phyloP scores from a whole-genome alignment of 2,888 invertebrate species.

The Malthinus flaveolus region DNA sequence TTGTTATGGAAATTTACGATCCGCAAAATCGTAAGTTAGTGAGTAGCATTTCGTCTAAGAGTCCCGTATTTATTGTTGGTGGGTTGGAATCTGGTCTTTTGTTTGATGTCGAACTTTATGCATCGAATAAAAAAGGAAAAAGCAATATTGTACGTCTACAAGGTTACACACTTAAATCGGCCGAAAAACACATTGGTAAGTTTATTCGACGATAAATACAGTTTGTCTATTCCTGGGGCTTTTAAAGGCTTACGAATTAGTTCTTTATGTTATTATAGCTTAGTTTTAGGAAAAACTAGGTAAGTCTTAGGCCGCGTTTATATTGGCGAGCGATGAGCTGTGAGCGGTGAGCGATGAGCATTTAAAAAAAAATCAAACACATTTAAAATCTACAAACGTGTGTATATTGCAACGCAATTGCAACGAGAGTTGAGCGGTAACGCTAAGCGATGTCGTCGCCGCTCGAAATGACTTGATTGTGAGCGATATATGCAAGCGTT shows the following conservation, averaged over 20 bases:
- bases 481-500: too few species aligned
- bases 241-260: not conserved
- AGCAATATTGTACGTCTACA: conserved; percentile 67
- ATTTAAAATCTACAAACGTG: too few species aligned
- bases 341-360: too few species aligned
- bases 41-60: conserved; percentile 61
- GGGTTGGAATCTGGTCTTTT: conserved; percentile 70
- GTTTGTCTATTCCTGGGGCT: not conserved
- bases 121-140: conserved; percentile 72
- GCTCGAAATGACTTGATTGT: too few species aligned
- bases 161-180: conserved; percentile 73
- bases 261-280: too few species aligned
- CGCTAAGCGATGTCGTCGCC: too few species aligned
- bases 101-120: conserved; percentile 70
- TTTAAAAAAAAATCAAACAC: too few species aligned
- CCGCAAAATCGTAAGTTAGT: conserved; percentile 58
- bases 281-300: too few species aligned
- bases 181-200: conserved; percentile 72
- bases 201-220: conserved; percentile 7
- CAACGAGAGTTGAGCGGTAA: too few species aligned
- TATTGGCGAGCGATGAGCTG: too few species aligned
- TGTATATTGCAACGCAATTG: too few species aligned
- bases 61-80: conserved; percentile 67
- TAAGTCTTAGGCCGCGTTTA: too few species aligned
- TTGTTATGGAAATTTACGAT: conserved; percentile 72